A percentile compares a stretch with the other conserved stretches of the same genome.
Conservation (phyloP, 2,113 vertebrate species). For the Tympanuchus pallidicinctus region DNA sequence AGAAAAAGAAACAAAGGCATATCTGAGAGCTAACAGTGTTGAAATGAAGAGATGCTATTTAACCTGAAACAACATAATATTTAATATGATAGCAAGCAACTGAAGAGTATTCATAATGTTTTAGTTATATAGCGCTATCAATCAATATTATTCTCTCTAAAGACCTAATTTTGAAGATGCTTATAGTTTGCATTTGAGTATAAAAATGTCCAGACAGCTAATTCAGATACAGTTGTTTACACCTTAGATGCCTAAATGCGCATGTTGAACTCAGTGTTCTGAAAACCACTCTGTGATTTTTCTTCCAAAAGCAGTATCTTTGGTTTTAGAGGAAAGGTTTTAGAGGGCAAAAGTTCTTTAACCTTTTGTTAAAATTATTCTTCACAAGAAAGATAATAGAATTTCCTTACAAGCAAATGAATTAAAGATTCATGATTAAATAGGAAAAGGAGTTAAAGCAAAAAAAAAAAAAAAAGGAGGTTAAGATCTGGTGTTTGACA, state of each 20-base stretch:
- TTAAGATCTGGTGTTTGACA: background rate
- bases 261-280: background rate
- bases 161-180: background rate
- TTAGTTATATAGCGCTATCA: background rate
- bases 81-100: background rate
- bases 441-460: background rate
- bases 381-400: background rate
- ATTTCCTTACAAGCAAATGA: background rate
- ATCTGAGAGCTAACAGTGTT: background rate
- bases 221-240: background rate
- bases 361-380: background rate
- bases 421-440: background rate
- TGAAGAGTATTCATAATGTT: background rate
- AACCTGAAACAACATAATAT: background rate
- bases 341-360: background rate
- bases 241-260: background rate
- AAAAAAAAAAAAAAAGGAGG: constrained; percentile 1
- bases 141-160: background rate
- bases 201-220: background rate
- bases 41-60: background rate
- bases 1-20: background rate
- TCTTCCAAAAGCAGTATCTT: background rate
- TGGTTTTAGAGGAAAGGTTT: background rate
- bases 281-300: background rate
- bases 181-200: background rate